phyloP scores from a whole-genome alignment of 2,797 vertebrate genomes.

The Sebastes matsubarae region DNA sequence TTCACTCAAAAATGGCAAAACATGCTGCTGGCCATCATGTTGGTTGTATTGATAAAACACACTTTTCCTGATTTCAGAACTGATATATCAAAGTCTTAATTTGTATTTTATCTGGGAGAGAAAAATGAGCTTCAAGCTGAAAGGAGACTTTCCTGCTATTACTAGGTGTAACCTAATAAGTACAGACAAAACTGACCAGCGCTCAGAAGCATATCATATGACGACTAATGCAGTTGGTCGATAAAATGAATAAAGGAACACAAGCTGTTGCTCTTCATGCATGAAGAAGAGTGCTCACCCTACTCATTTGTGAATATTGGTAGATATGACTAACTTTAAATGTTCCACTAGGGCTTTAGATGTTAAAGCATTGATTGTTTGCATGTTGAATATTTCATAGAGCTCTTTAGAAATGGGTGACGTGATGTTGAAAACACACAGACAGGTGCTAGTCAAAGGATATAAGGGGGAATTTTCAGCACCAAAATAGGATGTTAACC shows the following conservation, averaged over 20 bases:
- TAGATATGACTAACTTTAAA: not conserved
- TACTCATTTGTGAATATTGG: not conserved
- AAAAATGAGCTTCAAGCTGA: conserved; percentile 5
- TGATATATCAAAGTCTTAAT: not conserved
- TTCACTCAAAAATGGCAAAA: not conserved
- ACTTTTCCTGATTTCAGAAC: not conserved
- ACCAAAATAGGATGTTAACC: conserved; percentile 50
- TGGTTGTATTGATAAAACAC: not conserved
- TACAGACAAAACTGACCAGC: not conserved
- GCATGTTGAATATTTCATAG: conserved; percentile 2
- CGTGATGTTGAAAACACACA: not conserved
- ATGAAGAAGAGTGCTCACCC: not conserved
- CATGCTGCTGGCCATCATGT: not conserved
- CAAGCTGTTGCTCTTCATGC: not conserved
- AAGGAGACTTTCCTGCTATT: not conserved
- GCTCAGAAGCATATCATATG: not conserved
- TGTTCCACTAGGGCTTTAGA: not conserved
- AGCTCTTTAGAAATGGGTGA: conserved; percentile 6
- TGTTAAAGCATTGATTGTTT: conserved; percentile 14
- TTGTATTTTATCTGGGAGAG: not conserved
- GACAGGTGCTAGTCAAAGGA: conserved; percentile 13
- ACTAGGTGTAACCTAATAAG: not conserved
- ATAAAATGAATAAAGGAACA: not conserved
- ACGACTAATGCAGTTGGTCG: not conserved
- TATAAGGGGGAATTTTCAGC: conserved; percentile 17